These are phyloP conservation scores for Etheostoma perlongum DNA, from an alignment of 2,797 vertebrate species.

Conservation along the genomic window DNA sequence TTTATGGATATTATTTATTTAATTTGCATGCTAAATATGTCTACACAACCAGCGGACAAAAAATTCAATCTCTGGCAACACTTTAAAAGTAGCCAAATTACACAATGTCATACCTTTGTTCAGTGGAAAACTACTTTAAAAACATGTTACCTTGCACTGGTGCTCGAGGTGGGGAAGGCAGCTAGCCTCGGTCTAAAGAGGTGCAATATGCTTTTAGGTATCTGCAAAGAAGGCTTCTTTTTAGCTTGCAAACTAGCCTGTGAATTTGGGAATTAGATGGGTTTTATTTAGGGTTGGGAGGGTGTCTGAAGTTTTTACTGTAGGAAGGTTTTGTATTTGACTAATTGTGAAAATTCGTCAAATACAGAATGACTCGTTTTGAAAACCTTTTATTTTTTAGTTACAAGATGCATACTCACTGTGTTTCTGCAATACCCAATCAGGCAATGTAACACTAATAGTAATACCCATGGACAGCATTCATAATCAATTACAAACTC, in stretches of 20 bases:
- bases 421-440: background rate
- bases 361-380: too few relatives aligned
- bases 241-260: background rate
- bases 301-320: background rate
- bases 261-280: background rate
- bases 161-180: fast-evolving
- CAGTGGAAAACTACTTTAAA: background rate
- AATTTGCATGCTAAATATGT: too few relatives aligned
- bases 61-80: too few relatives aligned
- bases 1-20: too few relatives aligned
- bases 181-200: background rate
- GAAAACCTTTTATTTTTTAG: background rate
- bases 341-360: too few relatives aligned
- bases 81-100: too few relatives aligned
- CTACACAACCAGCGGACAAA: too few relatives aligned
- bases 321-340: background rate
- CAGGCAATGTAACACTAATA: background rate
- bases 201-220: background rate
- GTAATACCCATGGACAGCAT: conserved; percentile 13
- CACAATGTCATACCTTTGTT: too few relatives aligned
- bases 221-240: background rate
- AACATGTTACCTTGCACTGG: background rate
- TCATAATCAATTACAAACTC: conserved; percentile 36
- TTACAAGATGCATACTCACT: background rate
- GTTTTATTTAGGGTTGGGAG: background rate